Evolutionary conservation across 2,888 invertebrate species (phyloP).

Genomic region (Drosophila paucipuncta): DNA sequence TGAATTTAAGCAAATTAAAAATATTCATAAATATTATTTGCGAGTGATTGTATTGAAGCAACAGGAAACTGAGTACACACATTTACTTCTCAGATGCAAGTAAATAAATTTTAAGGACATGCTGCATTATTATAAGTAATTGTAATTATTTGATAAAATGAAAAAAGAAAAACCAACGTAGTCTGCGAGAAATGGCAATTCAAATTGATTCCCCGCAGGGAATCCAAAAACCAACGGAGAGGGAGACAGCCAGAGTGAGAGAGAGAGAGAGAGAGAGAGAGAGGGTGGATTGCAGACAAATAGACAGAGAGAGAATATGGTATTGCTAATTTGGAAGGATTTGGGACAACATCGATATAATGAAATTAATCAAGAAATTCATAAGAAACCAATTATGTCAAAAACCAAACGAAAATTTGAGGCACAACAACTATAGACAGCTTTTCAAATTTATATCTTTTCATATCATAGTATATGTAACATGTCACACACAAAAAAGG

Average conservation of each 20-base stretch:
- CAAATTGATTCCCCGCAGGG: slow-evolving; percentile 17
- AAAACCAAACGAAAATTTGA: slow-evolving; percentile 39
- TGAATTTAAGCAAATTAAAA: background rate
- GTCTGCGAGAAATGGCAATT: slow-evolving; percentile 43
- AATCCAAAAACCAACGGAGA: slow-evolving; percentile 30
- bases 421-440: slow-evolving; percentile 72
- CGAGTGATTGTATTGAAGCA: slow-evolving; percentile 2
- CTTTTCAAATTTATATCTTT: slow-evolving; percentile 19
- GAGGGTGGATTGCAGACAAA: slow-evolving; percentile 23
- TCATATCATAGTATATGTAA: slow-evolving; percentile 28
- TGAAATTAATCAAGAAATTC: slow-evolving; percentile 43
- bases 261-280: slow-evolving; percentile 30
- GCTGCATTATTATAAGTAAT: slow-evolving; percentile 32
- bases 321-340: slow-evolving; percentile 1
- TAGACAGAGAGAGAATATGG: slow-evolving; percentile 15
- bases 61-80: slow-evolving; percentile 76
- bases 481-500: slow-evolving; percentile 30
- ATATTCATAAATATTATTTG: slow-evolving; percentile 3
- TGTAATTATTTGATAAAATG: slow-evolving; percentile 32
- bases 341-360: slow-evolving; percentile 38
- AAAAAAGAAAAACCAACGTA: slow-evolving; percentile 15
- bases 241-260: slow-evolving; percentile 20
- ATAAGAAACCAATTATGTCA: slow-evolving; percentile 52
- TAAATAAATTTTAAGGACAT: slow-evolving; percentile 28
- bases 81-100: slow-evolving; percentile 68